Evolutionary conservation across 2,888 invertebrate genomes (phyloP), one percentile per base, ranked within the genome.

Genomic region (Coelinius sp.): DNA sequence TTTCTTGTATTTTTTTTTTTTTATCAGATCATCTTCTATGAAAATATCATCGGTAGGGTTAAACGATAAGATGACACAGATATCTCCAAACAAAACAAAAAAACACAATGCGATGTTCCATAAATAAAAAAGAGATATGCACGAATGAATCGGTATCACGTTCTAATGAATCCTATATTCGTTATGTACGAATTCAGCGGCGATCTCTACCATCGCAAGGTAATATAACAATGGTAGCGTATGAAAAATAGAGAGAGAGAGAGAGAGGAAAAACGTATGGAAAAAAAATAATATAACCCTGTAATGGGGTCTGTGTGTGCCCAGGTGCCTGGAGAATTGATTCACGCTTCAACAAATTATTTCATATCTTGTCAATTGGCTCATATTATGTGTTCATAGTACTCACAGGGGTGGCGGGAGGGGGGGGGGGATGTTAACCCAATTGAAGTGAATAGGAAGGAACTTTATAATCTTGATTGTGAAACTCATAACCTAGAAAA

Each of bases 281-380:
- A 20, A 56, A 35, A 63, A 63, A 22, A 63, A 41, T 38, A 24
- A 63, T 41, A 63, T 63, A 63, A 41, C 63, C 22, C 35, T 20
- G 38, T 46, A 68, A 44, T 62, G 24, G 52, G 69, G 69, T 7
- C 62, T 56, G 77, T 82, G 82, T 82, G 77, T 82, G 79, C 81
- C 82, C 82, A 82, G 82, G 82, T 82, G 82, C 71, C 70, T 66
- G 59, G 70, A 69, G 65, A 69, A 75, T 70, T 66, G 74, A 76
- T 75, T 71, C 74, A 77, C 76, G 76, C 76, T 76, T 75, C 64
- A 76, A 62, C 76, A 78, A 79, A 81, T 79, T 76, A 78, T 80
- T 81, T 80, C 79, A 77, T 80, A 81, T 80, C 78, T 77, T 72
- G 59, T 72, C 67, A 53, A 63, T 70, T 71, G 67, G 66, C 38